phyloP scores from a whole-genome alignment of 2,888 invertebrate species.

The Autographa gamma region DNA sequence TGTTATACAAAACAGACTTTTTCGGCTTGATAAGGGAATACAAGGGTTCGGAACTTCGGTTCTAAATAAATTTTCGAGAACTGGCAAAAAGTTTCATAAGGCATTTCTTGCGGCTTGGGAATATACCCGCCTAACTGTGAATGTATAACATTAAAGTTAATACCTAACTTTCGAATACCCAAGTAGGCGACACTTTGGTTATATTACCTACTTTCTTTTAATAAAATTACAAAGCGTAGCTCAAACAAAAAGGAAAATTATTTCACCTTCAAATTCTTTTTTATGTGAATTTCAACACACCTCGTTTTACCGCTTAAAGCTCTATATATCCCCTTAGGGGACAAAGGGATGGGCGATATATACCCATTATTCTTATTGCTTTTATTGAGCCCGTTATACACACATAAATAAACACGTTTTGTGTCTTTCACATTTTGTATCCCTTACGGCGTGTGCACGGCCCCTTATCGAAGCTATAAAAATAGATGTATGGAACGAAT shows the following conservation, averaged over 20 bases:
- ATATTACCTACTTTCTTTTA: background rate
- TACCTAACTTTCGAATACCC: background rate
- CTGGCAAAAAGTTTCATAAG: background rate
- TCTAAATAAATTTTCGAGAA: background rate
- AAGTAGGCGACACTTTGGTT: background rate
- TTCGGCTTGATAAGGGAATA: background rate
- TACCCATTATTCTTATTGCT: conserved; percentile 47
- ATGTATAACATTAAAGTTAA: conserved; percentile 1
- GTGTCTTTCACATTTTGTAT: conserved; percentile 46
- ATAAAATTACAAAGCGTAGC: background rate
- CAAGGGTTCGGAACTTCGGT: background rate
- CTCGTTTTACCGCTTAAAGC: conserved; percentile 33
- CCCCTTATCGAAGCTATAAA: conserved; percentile 46
- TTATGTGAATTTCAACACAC: conserved; percentile 4
- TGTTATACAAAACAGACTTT: background rate
- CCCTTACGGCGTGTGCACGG: conserved; percentile 21
- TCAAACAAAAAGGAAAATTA: background rate
- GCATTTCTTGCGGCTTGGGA: background rate
- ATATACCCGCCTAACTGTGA: background rate
- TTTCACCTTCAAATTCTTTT: background rate
- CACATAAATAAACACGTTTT: conserved; percentile 55
- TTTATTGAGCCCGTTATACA: conserved; percentile 47
- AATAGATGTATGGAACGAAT: conserved; percentile 43
- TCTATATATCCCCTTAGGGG: conserved; percentile 20
- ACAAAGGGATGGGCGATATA: conserved; percentile 38